Base-by-base conservation (phyloP, 2,888 invertebrate species). In the Melolontha melolontha region DNA sequence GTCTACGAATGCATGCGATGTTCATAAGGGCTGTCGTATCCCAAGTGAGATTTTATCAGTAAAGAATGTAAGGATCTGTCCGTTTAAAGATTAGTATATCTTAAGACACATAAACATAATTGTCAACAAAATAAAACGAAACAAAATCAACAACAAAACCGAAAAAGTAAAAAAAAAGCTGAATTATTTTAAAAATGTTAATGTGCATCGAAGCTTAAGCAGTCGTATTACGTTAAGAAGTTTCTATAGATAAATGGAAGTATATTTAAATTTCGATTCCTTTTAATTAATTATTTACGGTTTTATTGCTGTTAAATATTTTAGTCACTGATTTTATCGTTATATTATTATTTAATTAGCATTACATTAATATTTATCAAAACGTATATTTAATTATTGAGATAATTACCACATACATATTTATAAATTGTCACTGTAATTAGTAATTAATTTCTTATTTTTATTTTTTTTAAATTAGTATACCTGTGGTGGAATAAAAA, bases 61-160 rank as follows among this genome's bases (percentile, higher is more conserved):
- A 54, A 69, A 70, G 75, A 77, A 77, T 77, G 76, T 74, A 75
- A 75, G 72, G 73, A 69, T 75, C 74, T 75, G 77, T 75, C 74
- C 73, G 70, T 66, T 68, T 70, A 66, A 73, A 76, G 75, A 76
- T 76, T 76, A 73, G 77, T 76, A 72, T 74, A 74, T 74, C 75
- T 75, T 74, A 74, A 75, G 72, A 71, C 73, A 72, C 75, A 77
- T 77, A 77, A 77, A 77, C 75, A 76, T 74, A 73, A 72, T 75
- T 74, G 74, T 74, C 73, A 71, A 75, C 73, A 72, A 71, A 71
- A 67, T 66, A 65, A 66, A 70, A 59, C 63, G 47, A 47, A 63
- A 52, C 16, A 42, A 52, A 52, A 64, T 44, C 44, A 64, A 51
- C 42, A 52, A 40, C 64, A 54, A 54, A 64, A 34, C 41, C 42